A percentile compares a stretch with the other conserved stretches of the same genome.
phyloP scores from a whole-genome alignment of 2,797 vertebrate genomes.

The Rhabdophis nuchalis region DNA sequence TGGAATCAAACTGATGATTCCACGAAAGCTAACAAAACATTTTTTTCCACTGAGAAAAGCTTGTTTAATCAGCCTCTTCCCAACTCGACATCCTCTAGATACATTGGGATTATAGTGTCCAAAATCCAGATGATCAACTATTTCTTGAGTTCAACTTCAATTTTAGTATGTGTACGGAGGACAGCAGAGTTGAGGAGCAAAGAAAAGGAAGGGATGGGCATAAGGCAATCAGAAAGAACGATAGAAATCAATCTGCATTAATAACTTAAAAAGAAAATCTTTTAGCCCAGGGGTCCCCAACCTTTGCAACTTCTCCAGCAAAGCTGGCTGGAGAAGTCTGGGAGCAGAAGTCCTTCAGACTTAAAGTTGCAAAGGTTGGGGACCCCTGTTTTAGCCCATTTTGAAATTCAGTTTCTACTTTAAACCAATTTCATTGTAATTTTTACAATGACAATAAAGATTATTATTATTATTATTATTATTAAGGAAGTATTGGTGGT shows the following conservation, averaged over 20 bases:
- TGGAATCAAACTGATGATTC: background rate
- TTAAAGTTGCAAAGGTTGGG: too few relatives aligned
- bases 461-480: too few relatives aligned
- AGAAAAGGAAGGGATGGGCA: too few relatives aligned
- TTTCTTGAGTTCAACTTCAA: background rate
- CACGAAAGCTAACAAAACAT: background rate
- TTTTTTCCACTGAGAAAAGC: background rate
- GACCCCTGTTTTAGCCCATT: background rate
- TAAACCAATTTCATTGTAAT: too few relatives aligned
- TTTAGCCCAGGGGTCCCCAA: too few relatives aligned
- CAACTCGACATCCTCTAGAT: background rate
- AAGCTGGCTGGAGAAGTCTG: too few relatives aligned
- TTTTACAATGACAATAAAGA: too few relatives aligned
- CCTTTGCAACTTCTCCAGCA: too few relatives aligned
- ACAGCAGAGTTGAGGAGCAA: background rate
- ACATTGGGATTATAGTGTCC: background rate
- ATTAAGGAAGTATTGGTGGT: background rate
- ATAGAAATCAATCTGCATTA: background rate
- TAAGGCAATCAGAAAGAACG: background rate
- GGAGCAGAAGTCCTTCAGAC: too few relatives aligned
- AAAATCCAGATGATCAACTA: background rate
- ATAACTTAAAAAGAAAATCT: background rate
- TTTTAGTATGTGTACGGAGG: background rate
- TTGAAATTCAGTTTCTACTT: background rate
- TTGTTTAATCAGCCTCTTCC: background rate